phyloP scores from a whole-genome alignment of 2,797 vertebrate species.

The Antrozous pallidus region DNA sequence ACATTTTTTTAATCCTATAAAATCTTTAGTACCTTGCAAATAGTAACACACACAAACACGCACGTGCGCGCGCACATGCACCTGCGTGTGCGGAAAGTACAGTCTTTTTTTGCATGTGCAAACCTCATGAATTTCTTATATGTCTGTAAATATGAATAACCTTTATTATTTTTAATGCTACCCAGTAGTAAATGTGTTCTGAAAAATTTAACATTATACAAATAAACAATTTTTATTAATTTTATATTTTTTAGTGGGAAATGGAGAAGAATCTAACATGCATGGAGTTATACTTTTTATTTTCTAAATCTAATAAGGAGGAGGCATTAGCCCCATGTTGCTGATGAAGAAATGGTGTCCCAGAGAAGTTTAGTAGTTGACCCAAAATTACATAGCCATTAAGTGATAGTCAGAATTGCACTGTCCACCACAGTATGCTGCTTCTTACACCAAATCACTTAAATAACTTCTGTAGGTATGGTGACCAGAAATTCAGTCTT shows the following conservation, averaged over 20 bases:
- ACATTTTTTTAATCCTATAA: background rate
- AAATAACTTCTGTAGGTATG: background rate
- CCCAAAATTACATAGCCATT: background rate
- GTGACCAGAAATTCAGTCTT: background rate
- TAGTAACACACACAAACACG: background rate
- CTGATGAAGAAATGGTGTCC: background rate
- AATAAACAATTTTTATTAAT: constrained; percentile 5
- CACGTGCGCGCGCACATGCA: too few species aligned
- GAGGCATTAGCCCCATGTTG: background rate
- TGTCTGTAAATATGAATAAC: background rate
- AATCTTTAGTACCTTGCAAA: background rate
- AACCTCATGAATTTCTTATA: background rate
- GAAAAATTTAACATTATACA: background rate
- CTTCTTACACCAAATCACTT: background rate
- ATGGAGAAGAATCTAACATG: background rate
- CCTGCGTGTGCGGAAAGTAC: background rate
- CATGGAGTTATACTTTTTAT: background rate
- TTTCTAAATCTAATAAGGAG: background rate
- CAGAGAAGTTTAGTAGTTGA: background rate
- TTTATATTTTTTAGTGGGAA: constrained; percentile 25
- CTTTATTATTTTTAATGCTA: constrained; percentile 21
- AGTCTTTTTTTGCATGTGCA: background rate
- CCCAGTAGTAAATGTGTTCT: background rate
- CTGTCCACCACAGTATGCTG: background rate
- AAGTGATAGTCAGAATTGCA: background rate